Evolutionary conservation across 2,113 vertebrate species (phyloP).

Genomic region (Uria aalge): DNA sequence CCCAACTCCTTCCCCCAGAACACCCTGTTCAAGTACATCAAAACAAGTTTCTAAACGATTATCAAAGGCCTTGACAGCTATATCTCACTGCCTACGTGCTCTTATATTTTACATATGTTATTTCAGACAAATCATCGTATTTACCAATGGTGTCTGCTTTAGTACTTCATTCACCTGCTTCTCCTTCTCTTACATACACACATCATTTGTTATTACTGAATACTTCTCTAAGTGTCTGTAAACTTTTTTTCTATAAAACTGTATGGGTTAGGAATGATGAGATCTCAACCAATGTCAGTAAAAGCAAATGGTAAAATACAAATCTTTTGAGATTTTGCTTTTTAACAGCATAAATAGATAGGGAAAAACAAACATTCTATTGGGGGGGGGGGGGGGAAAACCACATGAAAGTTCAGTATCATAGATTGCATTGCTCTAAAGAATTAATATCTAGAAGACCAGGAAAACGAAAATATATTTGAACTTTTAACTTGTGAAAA

Average conservation of each 20-base stretch:
- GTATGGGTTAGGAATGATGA: neutral
- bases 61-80: neutral
- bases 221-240: neutral
- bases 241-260: neutral
- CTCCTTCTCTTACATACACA: neutral
- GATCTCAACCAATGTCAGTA: neutral
- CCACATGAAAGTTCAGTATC: neutral
- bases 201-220: neutral
- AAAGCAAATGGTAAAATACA: neutral
- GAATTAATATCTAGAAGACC: neutral
- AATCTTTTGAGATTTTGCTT: neutral
- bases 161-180: neutral
- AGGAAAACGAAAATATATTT: neutral
- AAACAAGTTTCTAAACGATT: neutral
- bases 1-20: neutral
- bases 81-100: neutral
- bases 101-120: neutral
- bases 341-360: neutral
- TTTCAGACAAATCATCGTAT: neutral
- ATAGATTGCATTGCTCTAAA: neutral
- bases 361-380: neutral
- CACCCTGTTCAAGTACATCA: neutral
- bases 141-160: neutral
- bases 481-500: neutral
- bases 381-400: neutral